Base-by-base conservation (phyloP, 2,888 invertebrate species). In the Sarcophaga variegata region DNA sequence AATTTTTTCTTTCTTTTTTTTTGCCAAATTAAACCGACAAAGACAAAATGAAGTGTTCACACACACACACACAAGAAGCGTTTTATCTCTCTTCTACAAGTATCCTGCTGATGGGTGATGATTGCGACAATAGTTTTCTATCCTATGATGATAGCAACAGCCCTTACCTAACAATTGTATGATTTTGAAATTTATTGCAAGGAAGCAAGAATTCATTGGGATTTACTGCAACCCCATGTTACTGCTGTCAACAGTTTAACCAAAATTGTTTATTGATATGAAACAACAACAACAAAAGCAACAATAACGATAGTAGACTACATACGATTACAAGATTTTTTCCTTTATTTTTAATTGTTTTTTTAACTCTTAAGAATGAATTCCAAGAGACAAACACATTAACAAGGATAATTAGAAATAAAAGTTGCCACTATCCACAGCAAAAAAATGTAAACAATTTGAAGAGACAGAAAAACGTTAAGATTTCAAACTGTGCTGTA, bases 401-500 rank as follows among this genome's bases (percentile, higher is more conserved):
- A 54, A 17, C 14, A 54, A 60, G n/a, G 11, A 67, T 3, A 80
- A 79, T 79, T 69, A n/a, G 47, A 76, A 84, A 63, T 49, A 80
- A 66, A 71, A 71, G 70, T 66, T 80, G 47, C 37, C 59, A 75
- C 59, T 74, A 79, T 72, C 72, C 62, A 37, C 8, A 37, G 37
- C 69, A 69, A 69, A 54, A 17, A 49, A 54, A 63, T 14, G 47
- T 63, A 60, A 80, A 67, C 70, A 78, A 83, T 81, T 49, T 66
- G 74, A 69, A 75, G 69, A 81, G 77, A 37, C 78, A 83, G 75
- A 25, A 69, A 63, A 63, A 79, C 8, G 79, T 80, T 82, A 87
- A 67, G 87, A 87, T 76, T 79, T 87, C 87, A 87, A 84, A 84
- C 84, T 87, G 87, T 84, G 87, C 70, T 87, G 86, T 62, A 79